Evolutionary conservation across 2,797 vertebrate species (phyloP), one percentile per base, ranked within the genome.

Genomic region (Otolemur crassicaudatus): DNA sequence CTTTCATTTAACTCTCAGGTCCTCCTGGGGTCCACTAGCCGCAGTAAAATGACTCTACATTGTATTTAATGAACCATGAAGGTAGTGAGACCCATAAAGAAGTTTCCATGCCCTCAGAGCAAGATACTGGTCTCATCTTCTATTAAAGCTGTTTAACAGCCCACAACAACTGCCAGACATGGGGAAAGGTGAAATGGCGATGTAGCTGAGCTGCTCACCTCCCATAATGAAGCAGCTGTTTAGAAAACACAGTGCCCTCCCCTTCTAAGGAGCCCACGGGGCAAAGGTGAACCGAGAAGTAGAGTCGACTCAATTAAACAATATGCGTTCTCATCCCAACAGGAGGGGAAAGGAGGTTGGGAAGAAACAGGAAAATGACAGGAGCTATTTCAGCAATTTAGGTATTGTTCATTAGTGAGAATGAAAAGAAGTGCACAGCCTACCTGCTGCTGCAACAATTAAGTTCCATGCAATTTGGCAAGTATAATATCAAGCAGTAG

Each of bases 101-200:
- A 63, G 58, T 95, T 96, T 95, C 83, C 40, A 22, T 95, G 91
- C 89, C 79, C 81, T 94, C 73, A 88, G 87, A 93, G 83, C 80
- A 91, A 90, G 65, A 95, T 40, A 43, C 76, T 72, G 61, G 87
- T 83, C 83, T 97, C 75, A 43, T 34, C 61, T 96, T 94, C 94
- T 93, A 34, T 89, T 83, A 98, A 94, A 97, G 86, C 77, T 93
- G 75, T 93, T 97, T 87, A 97, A 96, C 92, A 92, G 91, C 19
- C 94, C 81, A 58, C 63, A 90, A 67, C 72, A 53, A 94, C 63
- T 61, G 80, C 86, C 73, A 93, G 93, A 85, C 87, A 75, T 53
- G 73, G 84, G 70, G 86, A 14, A 61, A 85, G 94, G 92, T 89
- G 95, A 96, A 90, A 83, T 23, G 63, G 49, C 73, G 5, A 4